Evolutionary conservation across 2,113 vertebrate genomes (phyloP).

Genomic region (Pongo pygmaeus): DNA sequence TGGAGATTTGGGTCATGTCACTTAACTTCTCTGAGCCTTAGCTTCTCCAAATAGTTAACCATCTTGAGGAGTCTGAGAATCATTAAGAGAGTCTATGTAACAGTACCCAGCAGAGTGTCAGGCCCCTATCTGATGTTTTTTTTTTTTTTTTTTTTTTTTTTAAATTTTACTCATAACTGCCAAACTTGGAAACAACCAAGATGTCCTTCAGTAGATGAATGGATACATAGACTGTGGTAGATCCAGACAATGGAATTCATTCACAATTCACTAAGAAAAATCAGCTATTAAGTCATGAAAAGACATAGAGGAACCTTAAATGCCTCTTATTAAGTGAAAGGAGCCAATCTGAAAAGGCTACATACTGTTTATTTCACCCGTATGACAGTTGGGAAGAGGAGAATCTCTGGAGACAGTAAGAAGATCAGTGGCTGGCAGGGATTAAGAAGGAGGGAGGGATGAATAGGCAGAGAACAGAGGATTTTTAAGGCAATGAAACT

Average conservation of each 20-base stretch:
- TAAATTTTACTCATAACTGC: not conserved
- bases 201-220: not conserved
- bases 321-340: not conserved
- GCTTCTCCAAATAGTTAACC: not conserved
- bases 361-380: not conserved
- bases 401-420: not conserved
- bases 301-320: not conserved
- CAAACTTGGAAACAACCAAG: not conserved
- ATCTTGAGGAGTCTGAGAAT: not conserved
- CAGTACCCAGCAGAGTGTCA: not conserved
- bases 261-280: not conserved
- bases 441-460: not conserved
- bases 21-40: not conserved
- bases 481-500: not conserved
- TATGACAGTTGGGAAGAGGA: not conserved
- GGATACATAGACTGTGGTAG: not conserved
- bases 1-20: not conserved
- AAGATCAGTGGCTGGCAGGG: not conserved
- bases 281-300: not conserved
- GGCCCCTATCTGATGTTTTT: not conserved
- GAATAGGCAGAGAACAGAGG: not conserved
- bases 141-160: rapidly evolving
- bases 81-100: not conserved
- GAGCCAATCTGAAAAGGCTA: not conserved
- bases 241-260: not conserved